A percentile compares a stretch with the other conserved stretches of the same genome.
phyloP scores from a whole-genome alignment of 2,113 vertebrate species.

The Leptobrachium ailaonicum region DNA sequence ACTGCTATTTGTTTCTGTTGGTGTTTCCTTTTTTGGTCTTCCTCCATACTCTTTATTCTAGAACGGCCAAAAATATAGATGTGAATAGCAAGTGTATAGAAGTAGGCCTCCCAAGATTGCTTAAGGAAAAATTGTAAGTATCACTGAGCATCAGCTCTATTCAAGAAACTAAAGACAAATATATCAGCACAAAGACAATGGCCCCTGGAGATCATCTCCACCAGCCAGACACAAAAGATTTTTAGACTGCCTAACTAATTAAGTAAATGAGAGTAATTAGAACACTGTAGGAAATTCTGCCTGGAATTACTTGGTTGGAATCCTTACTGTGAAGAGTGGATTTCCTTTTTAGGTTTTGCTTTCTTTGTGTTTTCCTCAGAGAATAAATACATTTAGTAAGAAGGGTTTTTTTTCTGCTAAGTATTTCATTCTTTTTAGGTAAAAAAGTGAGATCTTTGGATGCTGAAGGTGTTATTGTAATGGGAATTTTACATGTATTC shows the following conservation, averaged over 20 bases:
- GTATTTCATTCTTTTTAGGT: too few relatives aligned
- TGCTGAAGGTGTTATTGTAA: too few relatives aligned
- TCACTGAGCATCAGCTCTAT: conserved; percentile 13
- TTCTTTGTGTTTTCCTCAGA: neutral
- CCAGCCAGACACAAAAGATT: conserved; percentile 37
- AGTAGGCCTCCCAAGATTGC: conserved; percentile 35
- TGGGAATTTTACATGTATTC: too few relatives aligned
- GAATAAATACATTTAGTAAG: too few relatives aligned
- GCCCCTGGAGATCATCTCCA: conserved; percentile 33
- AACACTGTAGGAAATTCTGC: conserved; percentile 13
- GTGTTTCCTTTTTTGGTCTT: too few relatives aligned
- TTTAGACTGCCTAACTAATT: conserved; percentile 29
- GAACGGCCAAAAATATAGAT: neutral
- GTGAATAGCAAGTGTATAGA: conserved; percentile 28
- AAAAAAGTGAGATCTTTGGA: too few relatives aligned
- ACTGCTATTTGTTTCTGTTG: too few relatives aligned
- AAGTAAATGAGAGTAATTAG: conserved; percentile 38
- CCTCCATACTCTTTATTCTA: too few relatives aligned
- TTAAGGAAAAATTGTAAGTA: conserved; percentile 21
- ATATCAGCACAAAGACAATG: conserved; percentile 36
- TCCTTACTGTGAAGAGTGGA: neutral
- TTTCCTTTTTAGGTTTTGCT: neutral
- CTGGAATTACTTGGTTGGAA: conserved; percentile 1
- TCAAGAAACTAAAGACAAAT: conserved; percentile 29
- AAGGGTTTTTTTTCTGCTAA: too few relatives aligned